These are phyloP conservation scores for Gortyna flavago DNA, from an alignment of 2,888 invertebrate species.

Conservation along the genomic window DNA sequence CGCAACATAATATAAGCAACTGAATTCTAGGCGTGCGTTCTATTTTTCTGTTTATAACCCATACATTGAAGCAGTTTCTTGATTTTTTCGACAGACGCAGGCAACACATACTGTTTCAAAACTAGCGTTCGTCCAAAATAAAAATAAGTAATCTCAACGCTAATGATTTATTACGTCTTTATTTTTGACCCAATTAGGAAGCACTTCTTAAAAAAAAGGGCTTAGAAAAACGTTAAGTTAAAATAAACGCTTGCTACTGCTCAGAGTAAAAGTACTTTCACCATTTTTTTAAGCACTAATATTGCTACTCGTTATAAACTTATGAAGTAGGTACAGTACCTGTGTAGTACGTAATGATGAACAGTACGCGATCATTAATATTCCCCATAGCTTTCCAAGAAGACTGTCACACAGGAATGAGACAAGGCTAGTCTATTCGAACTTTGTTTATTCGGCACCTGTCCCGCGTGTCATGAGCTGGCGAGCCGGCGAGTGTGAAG, in stretches of 20 bases:
- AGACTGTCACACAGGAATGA: background rate
- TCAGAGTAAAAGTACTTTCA: background rate
- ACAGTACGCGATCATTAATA: background rate
- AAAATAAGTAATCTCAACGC: background rate
- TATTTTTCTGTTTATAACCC: background rate
- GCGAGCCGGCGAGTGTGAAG: background rate
- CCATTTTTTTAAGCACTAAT: background rate
- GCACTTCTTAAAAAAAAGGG: background rate
- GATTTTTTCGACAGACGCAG: background rate
- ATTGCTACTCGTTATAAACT: background rate
- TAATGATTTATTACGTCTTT: background rate
- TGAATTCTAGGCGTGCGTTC: slow-evolving; percentile 18
- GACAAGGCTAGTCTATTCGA: background rate
- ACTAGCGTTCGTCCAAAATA: background rate
- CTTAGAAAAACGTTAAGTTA: background rate
- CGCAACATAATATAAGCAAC: background rate
- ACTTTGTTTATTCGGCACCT: background rate
- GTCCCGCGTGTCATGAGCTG: background rate
- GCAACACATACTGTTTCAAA: background rate
- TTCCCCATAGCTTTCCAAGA: background rate
- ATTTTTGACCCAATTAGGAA: background rate
- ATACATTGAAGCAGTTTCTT: background rate
- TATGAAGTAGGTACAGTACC: background rate
- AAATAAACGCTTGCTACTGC: background rate
- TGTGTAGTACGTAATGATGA: background rate